Conservation (phyloP, 2,113 vertebrate genomes). For the Amblyornis subalaris region DNA sequence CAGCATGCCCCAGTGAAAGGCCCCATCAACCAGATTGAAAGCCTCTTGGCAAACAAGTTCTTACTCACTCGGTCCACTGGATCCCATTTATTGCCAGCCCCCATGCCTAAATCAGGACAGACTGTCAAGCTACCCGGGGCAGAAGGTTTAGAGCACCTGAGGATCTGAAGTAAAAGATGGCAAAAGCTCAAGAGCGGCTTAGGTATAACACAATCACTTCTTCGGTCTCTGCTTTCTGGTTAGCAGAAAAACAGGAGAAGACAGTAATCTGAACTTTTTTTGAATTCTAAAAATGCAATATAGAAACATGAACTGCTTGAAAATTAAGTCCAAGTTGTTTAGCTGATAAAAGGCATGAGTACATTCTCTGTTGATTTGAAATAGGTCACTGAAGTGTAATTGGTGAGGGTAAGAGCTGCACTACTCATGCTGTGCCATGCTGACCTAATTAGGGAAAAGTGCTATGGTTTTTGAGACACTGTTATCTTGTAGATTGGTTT, state of each 20-base stretch:
- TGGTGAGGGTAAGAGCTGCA: background rate
- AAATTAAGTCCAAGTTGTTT: background rate
- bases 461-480: background rate
- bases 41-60: background rate
- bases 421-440: background rate
- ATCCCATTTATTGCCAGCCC: background rate
- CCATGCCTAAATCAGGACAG: background rate
- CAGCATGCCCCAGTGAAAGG: background rate
- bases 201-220: background rate
- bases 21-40: background rate
- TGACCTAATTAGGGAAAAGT: background rate
- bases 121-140: background rate
- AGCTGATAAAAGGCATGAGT: background rate
- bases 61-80: background rate
- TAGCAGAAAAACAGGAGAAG: background rate
- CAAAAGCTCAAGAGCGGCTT: background rate
- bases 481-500: background rate
- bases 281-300: background rate
- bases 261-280: background rate
- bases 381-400: background rate
- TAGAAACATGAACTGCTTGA: background rate
- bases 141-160: background rate
- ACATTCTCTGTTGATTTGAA: background rate
- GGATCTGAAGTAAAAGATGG: background rate
- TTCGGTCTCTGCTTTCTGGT: background rate